Evolutionary conservation across 2,888 invertebrate genomes (phyloP).

Genomic region (Alloplasta piceator): DNA sequence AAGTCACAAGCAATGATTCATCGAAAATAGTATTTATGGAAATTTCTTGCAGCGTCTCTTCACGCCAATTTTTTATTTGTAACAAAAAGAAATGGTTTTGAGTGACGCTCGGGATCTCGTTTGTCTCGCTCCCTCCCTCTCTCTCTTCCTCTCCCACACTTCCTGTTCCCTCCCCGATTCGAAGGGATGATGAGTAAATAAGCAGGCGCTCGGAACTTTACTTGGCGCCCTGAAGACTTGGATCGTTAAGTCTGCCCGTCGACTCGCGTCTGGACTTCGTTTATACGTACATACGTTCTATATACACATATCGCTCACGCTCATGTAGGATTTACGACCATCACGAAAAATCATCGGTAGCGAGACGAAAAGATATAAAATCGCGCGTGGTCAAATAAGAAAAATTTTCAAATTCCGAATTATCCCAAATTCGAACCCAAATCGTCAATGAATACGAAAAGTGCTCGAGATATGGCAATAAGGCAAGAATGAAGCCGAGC

Average conservation of each 20-base stretch:
- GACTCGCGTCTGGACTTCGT: constrained; percentile 15
- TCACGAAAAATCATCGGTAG: constrained; percentile 26
- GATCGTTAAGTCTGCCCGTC: constrained; percentile 59
- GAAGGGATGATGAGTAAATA: constrained; percentile 34
- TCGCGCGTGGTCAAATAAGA: neutral
- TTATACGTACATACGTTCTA: neutral
- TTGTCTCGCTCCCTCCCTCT: neutral
- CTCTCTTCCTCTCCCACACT: neutral
- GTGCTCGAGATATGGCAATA: neutral
- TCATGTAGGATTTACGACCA: constrained; percentile 2
- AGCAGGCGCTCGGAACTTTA: constrained; percentile 39
- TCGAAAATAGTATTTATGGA: too few species aligned
- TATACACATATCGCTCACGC: neutral
- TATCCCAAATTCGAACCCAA: neutral
- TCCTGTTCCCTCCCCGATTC: too few species aligned
- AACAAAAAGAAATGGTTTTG: too few species aligned
- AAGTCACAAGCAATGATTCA: too few species aligned
- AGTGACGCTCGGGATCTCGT: too few species aligned
- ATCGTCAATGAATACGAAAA: neutral
- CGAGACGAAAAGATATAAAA: constrained; percentile 1
- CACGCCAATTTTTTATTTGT: constrained; percentile 4
- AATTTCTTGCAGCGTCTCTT: too few species aligned
- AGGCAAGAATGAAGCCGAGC: neutral
- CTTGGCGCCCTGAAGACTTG: constrained; percentile 61
- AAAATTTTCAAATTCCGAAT: constrained; percentile 24